phyloP scores from a whole-genome alignment of 2,113 vertebrate species.

The Ceratotherium simum region DNA sequence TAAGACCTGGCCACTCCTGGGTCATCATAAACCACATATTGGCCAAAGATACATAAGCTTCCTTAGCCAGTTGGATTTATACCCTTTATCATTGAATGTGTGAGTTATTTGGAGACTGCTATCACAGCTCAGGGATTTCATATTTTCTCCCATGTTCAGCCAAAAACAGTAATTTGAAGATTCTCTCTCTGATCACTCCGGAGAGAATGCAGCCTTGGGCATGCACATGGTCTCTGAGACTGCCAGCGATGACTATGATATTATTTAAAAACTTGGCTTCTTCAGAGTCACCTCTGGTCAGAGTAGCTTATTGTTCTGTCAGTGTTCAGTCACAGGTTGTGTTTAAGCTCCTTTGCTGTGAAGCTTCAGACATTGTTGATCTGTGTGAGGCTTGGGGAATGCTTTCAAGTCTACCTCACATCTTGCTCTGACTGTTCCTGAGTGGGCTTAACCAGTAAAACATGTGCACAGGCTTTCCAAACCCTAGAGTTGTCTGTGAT shows the following conservation, averaged over 20 bases:
- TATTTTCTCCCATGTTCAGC: not conserved
- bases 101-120: not conserved
- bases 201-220: not conserved
- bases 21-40: not conserved
- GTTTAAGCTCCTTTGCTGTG: not conserved
- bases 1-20: not conserved
- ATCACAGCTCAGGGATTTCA: not conserved
- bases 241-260: not conserved
- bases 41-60: not conserved
- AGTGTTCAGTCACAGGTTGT: not conserved
- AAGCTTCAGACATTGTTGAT: not conserved
- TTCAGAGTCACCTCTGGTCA: not conserved
- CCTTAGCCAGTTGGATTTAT: not conserved
- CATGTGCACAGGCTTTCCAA: not conserved
- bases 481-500: not conserved
- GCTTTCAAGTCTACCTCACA: not conserved
- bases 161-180: not conserved
- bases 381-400: not conserved
- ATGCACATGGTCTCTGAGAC: not conserved
- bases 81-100: not conserved
- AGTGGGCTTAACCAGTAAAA: not conserved
- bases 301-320: not conserved
- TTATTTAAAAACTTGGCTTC: not conserved
- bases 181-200: not conserved
- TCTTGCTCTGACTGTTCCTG: not conserved